These are phyloP conservation scores for Psix sp. DNA, from an alignment of 1,140 invertebrate genomes.

Conservation along the genomic window DNA sequence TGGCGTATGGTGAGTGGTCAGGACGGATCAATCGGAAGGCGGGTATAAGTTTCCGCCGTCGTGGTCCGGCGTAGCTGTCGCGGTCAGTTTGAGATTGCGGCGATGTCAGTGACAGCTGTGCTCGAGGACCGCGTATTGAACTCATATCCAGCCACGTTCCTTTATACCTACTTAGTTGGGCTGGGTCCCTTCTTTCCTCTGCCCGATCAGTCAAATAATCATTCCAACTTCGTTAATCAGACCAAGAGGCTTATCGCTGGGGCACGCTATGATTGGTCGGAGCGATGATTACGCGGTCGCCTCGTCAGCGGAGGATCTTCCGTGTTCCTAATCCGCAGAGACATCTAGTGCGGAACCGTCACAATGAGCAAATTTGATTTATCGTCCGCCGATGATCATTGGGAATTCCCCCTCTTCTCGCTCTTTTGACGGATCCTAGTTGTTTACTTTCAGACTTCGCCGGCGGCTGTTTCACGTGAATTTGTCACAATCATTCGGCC, in stretches of 20 bases:
- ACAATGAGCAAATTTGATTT: constrained; percentile 24
- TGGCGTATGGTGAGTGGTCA: constrained; percentile 74
- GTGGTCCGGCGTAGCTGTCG: constrained; percentile 71
- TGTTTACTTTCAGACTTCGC: constrained; percentile 39
- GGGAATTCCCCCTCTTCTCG: constrained; percentile 19
- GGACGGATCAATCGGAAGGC: constrained; percentile 76
- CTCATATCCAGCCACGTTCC: constrained; percentile 73
- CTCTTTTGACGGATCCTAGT: constrained; percentile 9
- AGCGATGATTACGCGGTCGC: neutral
- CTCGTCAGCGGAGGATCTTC: neutral
- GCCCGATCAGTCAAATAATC: constrained; percentile 61
- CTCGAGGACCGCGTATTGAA: constrained; percentile 74
- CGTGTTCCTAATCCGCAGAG: neutral
- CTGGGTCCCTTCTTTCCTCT: constrained; percentile 12
- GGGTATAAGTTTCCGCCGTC: constrained; percentile 75
- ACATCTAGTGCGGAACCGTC: neutral
- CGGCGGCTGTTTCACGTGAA: constrained; percentile 49
- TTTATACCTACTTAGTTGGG: constrained; percentile 73
- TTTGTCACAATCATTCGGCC: constrained; percentile 46
- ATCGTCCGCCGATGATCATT: constrained; percentile 18
- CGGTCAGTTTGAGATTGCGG: constrained; percentile 76
- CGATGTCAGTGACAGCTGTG: constrained; percentile 75
- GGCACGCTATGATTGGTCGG: neutral
- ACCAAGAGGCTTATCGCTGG: constrained; percentile 24
- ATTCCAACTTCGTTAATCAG: constrained; percentile 61